Evolutionary conservation across 2,888 invertebrate genomes (phyloP).

Genomic region (Anoplius nigerrimus): DNA sequence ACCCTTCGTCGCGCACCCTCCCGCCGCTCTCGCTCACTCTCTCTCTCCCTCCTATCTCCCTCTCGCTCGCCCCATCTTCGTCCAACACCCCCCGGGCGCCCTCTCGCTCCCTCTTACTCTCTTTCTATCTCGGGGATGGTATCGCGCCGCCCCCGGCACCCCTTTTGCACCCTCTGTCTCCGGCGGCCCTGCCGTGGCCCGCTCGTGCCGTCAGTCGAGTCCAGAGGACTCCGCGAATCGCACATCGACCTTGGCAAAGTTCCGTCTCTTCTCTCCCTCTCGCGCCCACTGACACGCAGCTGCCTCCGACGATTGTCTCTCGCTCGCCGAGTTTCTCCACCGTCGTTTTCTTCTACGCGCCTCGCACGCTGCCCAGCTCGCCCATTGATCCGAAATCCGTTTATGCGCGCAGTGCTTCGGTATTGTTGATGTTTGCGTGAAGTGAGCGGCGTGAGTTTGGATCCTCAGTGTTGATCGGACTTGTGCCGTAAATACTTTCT

Average conservation of each 20-base stretch:
- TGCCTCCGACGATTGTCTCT: too few species aligned
- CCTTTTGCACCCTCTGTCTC: constrained; percentile 51
- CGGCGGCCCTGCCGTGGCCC: constrained; percentile 39
- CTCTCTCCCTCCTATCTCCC: constrained; percentile 17
- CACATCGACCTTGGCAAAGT: constrained; percentile 46
- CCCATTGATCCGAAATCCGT: too few species aligned
- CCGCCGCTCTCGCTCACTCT: constrained; percentile 16
- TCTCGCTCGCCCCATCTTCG: constrained; percentile 38
- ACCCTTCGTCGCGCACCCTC: constrained; percentile 26
- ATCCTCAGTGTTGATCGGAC: too few species aligned
- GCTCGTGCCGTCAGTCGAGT: constrained; percentile 61
- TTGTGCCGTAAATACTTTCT: too few species aligned
- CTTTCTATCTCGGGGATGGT: constrained; percentile 44
- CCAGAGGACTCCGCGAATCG: constrained; percentile 63
- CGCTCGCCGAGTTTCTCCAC: too few species aligned
- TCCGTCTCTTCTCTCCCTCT: constrained; percentile 5
- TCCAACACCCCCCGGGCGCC: constrained; percentile 15
- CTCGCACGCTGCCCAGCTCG: too few species aligned
- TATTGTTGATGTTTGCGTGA: too few species aligned
- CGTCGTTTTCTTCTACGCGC: too few species aligned
- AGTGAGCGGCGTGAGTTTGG: too few species aligned
- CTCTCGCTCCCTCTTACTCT: constrained; percentile 32
- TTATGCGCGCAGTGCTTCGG: too few species aligned
- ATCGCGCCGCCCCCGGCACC: constrained; percentile 47
- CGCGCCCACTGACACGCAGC: too few species aligned